These are phyloP conservation scores for Erythrolamprus reginae DNA, from an alignment of 2,113 vertebrate species.

Conservation along the genomic window DNA sequence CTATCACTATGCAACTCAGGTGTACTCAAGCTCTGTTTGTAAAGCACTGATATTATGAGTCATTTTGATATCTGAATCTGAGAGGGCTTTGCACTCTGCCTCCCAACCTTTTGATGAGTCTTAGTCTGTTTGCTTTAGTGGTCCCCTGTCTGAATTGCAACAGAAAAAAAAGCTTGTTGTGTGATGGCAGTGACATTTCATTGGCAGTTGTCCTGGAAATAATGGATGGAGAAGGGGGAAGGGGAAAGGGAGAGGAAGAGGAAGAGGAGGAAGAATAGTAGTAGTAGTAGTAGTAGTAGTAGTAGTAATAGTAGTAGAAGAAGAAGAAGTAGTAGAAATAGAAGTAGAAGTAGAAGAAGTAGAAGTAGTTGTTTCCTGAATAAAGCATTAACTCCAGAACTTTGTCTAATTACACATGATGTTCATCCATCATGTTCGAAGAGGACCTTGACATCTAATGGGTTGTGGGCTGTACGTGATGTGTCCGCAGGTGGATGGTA, in stretches of 20 bases:
- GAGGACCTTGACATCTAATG: too few species aligned
- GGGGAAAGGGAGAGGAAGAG: background rate
- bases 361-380: background rate
- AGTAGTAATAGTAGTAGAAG: too few species aligned
- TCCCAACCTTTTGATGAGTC: slow-evolving; percentile 59
- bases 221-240: background rate
- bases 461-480: too few species aligned
- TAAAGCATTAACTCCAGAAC: background rate
- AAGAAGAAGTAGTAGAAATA: too few species aligned
- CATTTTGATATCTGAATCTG: slow-evolving; percentile 48
- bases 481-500: too few species aligned
- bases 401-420: background rate
- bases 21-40: slow-evolving; percentile 44
- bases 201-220: slow-evolving; percentile 10
- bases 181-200: slow-evolving; percentile 17
- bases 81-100: slow-evolving; percentile 58
- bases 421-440: too few species aligned
- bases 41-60: slow-evolving; percentile 46
- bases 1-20: slow-evolving; percentile 35
- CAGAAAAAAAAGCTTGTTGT: background rate
- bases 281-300: too few species aligned
- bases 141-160: slow-evolving; percentile 32
- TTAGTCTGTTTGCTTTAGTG: slow-evolving; percentile 55
- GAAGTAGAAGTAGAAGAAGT: too few species aligned
- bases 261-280: too few species aligned